These are phyloP conservation scores for Leucoma salicis DNA, from an alignment of 2,888 invertebrate species.

Conservation along the genomic window DNA sequence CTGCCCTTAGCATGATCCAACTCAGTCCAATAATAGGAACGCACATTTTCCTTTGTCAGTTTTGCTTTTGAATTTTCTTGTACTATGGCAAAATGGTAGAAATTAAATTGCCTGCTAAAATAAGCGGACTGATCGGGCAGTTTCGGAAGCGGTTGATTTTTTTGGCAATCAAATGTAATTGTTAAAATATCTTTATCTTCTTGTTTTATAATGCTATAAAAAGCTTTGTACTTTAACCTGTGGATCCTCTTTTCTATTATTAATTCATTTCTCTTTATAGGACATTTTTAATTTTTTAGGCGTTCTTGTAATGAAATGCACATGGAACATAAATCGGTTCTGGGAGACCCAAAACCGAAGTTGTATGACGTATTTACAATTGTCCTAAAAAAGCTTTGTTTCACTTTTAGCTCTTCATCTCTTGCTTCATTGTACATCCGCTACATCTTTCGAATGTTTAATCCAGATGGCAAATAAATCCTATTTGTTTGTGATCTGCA, in stretches of 20 bases:
- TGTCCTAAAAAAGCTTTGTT: no score
- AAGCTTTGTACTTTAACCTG: conserved; percentile 22
- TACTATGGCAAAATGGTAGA: conserved; percentile 12
- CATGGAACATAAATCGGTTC: neutral
- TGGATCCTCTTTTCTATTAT: conserved; percentile 24
- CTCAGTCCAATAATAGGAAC: neutral
- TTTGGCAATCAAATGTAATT: conserved; percentile 1
- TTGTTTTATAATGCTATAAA: conserved; percentile 22
- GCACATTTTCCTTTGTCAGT: neutral
- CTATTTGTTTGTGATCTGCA: no score
- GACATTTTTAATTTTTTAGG: conserved; percentile 21
- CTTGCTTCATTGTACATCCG: no score
- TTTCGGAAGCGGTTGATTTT: conserved; percentile 7
- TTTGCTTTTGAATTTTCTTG: neutral
- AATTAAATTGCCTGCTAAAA: conserved; percentile 8
- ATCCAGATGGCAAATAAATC: neutral
- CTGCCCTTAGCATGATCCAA: neutral
- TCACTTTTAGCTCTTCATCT: no score
- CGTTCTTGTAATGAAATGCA: conserved; percentile 8
- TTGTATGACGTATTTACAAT: no score
- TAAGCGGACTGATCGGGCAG: conserved; percentile 11
- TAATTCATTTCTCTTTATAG: conserved; percentile 14
- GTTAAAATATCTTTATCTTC: conserved; percentile 18
- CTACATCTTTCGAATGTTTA: conserved; percentile 14
- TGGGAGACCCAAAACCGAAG: neutral